Base-by-base conservation (phyloP, 2,113 vertebrate genomes). In the Donacobius atricapilla region DNA sequence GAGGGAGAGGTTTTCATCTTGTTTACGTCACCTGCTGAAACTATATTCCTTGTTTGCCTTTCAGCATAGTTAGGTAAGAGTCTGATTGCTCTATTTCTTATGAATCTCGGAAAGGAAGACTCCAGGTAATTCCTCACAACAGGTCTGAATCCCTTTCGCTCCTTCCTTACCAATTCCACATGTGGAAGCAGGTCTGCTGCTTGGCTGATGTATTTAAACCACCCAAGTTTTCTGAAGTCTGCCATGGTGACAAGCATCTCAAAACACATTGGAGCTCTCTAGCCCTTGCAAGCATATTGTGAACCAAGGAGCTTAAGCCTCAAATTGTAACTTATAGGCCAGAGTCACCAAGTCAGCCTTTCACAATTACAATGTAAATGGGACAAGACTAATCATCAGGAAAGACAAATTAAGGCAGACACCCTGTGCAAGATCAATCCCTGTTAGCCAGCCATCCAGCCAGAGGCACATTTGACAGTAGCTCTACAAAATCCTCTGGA, bases 331-430 rank as follows among this genome's bases (percentile, higher is more conserved):
- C 65, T 87, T 83, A 89, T 0, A 65, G 53, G 54, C 73, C 69
- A 58, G 76, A 87, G 72, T 53, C 64, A 69, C 42, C n/a, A 90
- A 57, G 51, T 83, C 73, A 85, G n/a, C 53, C 21, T 82, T 94
- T 57, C 90, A 96, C 65, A 93, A 66, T 83, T 78, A 68, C 51
- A 88, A 89, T 0, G 0, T 66, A 92, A 88, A 93, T 1, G 0
- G 47, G 70, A 96, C 81, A 64, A 93, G 72, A 71, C 82, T 93
- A 96, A 97, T 60, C 71, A 93, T 71, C 44, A 73, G 48, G 35
- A 89, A 77, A 93, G 87, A 73, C 37, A 72, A 91, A 94, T 51
- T 58, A 86, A 90, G 82, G 87, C 61, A 89, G 73, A 84, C 35
- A 80, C 23, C 10, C 33, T 28, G 22, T 31, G 68, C 57, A 83